phyloP scores from a whole-genome alignment of 2,888 invertebrate genomes.

The Thecocarcelia acutangulata region DNA sequence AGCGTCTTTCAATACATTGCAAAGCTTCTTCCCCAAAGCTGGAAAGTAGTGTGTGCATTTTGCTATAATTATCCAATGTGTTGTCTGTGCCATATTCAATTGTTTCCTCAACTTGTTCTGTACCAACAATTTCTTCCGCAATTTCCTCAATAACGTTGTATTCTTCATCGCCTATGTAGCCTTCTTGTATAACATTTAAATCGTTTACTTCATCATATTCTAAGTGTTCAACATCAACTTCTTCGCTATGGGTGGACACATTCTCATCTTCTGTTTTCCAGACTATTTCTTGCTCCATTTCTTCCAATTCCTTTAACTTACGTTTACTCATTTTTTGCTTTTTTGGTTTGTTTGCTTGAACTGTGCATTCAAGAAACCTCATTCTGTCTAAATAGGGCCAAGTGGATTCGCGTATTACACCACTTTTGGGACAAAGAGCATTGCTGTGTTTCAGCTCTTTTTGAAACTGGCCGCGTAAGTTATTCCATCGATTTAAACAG shows the following conservation, averaged over 20 bases:
- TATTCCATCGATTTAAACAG: slow-evolving; percentile 77
- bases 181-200: slow-evolving; percentile 53
- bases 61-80: slow-evolving; percentile 64
- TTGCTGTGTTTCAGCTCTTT: slow-evolving; percentile 74
- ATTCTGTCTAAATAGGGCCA: slow-evolving; percentile 76
- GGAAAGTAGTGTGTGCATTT: slow-evolving; percentile 72
- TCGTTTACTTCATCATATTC: slow-evolving; percentile 20
- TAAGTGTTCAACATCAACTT: slow-evolving; percentile 40
- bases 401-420: slow-evolving; percentile 72
- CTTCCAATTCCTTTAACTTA: slow-evolving; percentile 29
- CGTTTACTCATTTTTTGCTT: slow-evolving; percentile 52
- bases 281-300: slow-evolving; percentile 35
- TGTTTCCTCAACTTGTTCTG: slow-evolving; percentile 34
- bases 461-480: slow-evolving; percentile 76
- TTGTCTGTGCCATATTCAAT: slow-evolving; percentile 27
- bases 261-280: slow-evolving; percentile 60
- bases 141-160: slow-evolving; percentile 64
- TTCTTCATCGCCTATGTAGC: slow-evolving; percentile 42
- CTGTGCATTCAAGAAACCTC: slow-evolving; percentile 71
- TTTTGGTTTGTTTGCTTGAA: slow-evolving; percentile 63
- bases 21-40: slow-evolving; percentile 71
- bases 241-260: slow-evolving; percentile 65
- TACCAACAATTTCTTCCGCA: slow-evolving; percentile 61
- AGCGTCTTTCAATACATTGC: slow-evolving; percentile 73
- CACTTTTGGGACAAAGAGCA: slow-evolving; percentile 71